Evolutionary conservation across 1,140 invertebrate genomes (phyloP), one percentile per base, ranked within the genome.

Genomic region (Drosophila ohnishii): DNA sequence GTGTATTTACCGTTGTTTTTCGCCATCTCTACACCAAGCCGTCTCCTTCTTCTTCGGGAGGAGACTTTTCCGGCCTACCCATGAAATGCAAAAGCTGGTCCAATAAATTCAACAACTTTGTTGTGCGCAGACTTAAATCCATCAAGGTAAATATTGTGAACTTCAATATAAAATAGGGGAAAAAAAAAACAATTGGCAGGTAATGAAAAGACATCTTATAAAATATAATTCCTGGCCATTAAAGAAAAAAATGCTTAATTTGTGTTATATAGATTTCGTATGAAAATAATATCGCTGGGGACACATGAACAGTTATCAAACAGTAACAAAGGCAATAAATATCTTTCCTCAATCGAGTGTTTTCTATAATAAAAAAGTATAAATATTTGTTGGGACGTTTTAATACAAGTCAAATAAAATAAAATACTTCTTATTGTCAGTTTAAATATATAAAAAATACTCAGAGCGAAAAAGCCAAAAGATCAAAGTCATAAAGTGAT

Each of bases 31-130:
- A 39, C 45, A 25, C 50, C 35, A 57, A 44, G 16, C 75, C 59
- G 39, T 63, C 65, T 42, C 32, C 82, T 34, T 34, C 50, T 61
- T 32, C 35, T 64, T 65, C 32, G 64, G 61, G 56, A 40, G 63
- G 61, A 60, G 58, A 77, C 42, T 55, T 32, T 55, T 37, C 75
- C 87, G 76, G 81, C 90, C 78, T 91, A 87, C 87, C 66, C 77
- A 91, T 91, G 90, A 91, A 91, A 91, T 91, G 90, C 78, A 91
- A 91, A 91, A 91, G 90, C 60, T 91, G 90, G 90, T 91, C 87
- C 22, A 91, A 91, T 80, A 91, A 91, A 91, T 75, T 91, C 74
- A 91, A 91, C 90, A 90, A 91, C 59, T 91, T 89, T 80, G 90
- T 91, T 90, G 90, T 81, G 65, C 87, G 90, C 69, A 78, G 73